These are phyloP conservation scores for Clarias gariepinus DNA, from an alignment of 2,113 vertebrate genomes.

Conservation along the genomic window DNA sequence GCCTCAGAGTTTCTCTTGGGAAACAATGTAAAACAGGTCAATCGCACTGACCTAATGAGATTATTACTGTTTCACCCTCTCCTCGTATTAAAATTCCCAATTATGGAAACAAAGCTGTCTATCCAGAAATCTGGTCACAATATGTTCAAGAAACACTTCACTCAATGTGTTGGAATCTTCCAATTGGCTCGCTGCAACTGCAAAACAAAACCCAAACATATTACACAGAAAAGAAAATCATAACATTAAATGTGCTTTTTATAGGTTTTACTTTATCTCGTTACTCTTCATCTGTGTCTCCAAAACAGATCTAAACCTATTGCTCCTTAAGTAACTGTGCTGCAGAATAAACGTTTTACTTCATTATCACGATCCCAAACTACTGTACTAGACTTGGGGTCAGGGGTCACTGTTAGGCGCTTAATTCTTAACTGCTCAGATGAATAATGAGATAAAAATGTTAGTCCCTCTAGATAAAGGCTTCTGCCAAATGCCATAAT, in stretches of 20 bases:
- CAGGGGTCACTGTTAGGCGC: too few relatives aligned
- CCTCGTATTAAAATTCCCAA: conserved; percentile 5
- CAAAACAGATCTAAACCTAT: not conserved
- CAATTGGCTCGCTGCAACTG: conserved; percentile 21
- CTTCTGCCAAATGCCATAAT: too few relatives aligned
- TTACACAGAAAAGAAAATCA: conserved; percentile 4
- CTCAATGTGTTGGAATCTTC: conserved; percentile 22
- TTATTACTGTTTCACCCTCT: conserved; percentile 1
- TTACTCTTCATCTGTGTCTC: not conserved
- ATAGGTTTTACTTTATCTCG: not conserved
- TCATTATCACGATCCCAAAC: not conserved
- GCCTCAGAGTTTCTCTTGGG: conserved; percentile 45
- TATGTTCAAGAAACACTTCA: not conserved
- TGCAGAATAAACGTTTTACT: not conserved
- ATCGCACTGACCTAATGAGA: not conserved
- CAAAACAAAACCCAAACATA: conserved; percentile 6
- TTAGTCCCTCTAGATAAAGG: too few relatives aligned
- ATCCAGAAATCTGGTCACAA: conserved; percentile 35
- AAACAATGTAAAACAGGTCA: conserved; percentile 43
- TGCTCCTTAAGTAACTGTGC: not conserved
- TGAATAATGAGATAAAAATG: too few relatives aligned
- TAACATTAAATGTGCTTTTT: not conserved
- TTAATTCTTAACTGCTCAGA: too few relatives aligned
- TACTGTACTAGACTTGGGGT: not conserved
- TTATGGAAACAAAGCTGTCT: conserved; percentile 28